Evolutionary conservation across 1,140 invertebrate species (phyloP), one percentile per base, ranked within the genome.

Genomic region (Anoplophora glabripennis): DNA sequence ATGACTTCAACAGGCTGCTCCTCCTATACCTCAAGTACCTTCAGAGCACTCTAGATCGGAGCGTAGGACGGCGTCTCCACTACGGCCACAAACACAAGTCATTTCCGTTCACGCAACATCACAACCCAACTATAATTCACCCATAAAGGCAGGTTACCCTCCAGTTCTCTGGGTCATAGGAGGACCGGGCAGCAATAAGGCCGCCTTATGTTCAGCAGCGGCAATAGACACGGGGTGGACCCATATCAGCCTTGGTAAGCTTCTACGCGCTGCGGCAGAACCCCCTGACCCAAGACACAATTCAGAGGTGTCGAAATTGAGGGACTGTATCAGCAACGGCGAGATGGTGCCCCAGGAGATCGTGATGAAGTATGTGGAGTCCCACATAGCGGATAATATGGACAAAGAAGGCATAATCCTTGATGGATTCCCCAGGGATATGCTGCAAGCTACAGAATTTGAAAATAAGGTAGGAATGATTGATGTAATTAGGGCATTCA

Each of bases 361-460:
- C 8, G 79, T 89, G 1, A 81, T 85, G 74, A 82, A 83, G 63
- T 66, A 89, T 1, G 77, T 92, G 0, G 82, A 86, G n/a, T 78
- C 79, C 40, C 81, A 86, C 56, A 79, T 88, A 55, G 67, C 74
- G 0, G 73, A 79, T 0, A 81, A 86, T 57, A 77, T 72, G 0
- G 74, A 76, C 1, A 76, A 75, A 58, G 78, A 81, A 14, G 93
- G 93, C 10, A 86, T 95, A 55, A 81, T 97, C 47, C 84, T 97
- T 33, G 93, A 95, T 73, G 93, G 93, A 1, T 96, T 89, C 77
- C 94, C 94, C 0, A 79, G 93, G 47, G 90, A 95, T 68, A 78
- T 94, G 63, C 84, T 86, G 46, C 93, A 97, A 79, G 87, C 91
- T 57, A 82, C 85, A 40, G 83, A 86, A 65, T 96, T 95, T 75